phyloP scores from a whole-genome alignment of 2,797 vertebrate species.

The Alosa sapidissima region DNA sequence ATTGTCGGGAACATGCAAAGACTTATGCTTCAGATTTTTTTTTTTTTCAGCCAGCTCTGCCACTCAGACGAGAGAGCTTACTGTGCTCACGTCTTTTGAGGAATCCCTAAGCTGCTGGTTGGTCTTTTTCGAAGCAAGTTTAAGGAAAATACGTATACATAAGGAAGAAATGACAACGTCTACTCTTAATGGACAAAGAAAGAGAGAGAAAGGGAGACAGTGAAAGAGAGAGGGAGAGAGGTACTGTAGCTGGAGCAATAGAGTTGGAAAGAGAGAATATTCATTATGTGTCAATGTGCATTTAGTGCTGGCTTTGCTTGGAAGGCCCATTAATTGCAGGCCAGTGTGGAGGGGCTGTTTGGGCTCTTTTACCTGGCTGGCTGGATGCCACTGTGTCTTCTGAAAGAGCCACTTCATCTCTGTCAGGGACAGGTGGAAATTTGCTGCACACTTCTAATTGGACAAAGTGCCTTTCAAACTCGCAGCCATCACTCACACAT shows the following conservation, averaged over 20 bases:
- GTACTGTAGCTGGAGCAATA: neutral
- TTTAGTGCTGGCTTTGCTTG: conserved; percentile 83
- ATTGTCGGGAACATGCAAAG: conserved; percentile 13
- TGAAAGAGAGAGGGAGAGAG: neutral
- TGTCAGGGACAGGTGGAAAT: conserved; percentile 89
- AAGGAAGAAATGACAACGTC: neutral
- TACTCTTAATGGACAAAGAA: neutral
- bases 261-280: conserved; percentile 68
- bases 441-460: conserved; percentile 90
- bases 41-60: neutral
- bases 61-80: conserved; percentile 6
- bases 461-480: conserved; percentile 92
- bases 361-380: conserved; percentile 87
- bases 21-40: neutral
- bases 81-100: neutral
- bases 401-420: conserved; percentile 92
- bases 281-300: conserved; percentile 81
- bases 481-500: conserved; percentile 75
- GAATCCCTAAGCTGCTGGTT: conserved; percentile 8
- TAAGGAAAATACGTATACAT: neutral
- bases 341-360: conserved; percentile 79
- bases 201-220: neutral
- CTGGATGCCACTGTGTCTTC: conserved; percentile 78
- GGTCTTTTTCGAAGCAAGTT: neutral
- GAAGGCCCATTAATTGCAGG: conserved; percentile 92